These are phyloP conservation scores for Cavia porcellus DNA, from an alignment of 2,113 vertebrate genomes.

Conservation along the genomic window DNA sequence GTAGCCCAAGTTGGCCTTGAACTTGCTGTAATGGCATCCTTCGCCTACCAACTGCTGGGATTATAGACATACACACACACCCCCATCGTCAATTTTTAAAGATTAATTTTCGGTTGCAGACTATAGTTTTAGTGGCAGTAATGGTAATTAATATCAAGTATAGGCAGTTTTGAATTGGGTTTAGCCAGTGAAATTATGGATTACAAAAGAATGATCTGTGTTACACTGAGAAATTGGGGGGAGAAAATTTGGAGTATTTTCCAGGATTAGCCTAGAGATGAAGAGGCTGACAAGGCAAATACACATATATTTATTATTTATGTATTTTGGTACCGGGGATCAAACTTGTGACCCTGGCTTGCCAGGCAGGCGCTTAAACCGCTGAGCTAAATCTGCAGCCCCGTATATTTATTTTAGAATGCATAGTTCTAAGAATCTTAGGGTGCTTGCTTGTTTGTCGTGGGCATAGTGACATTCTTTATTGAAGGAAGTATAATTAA, in stretches of 20 bases:
- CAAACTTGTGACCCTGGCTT: no score
- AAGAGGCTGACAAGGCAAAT: neutral
- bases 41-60: neutral
- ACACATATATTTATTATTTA: neutral
- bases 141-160: neutral
- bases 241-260: conserved; percentile 13
- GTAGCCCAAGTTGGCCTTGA: neutral
- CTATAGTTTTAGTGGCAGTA: neutral
- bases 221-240: neutral
- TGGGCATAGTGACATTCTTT: neutral
- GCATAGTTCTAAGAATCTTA: neutral
- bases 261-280: neutral
- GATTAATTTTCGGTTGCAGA: neutral
- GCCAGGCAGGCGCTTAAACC: no score
- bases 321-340: no score
- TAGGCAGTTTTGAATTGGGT: neutral
- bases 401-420: neutral
- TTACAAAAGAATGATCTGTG: neutral
- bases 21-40: neutral
- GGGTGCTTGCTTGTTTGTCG: neutral
- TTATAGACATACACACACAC: neutral
- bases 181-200: conserved; percentile 10
- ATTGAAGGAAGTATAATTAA: conserved; percentile 52
- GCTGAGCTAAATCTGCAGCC: no score
- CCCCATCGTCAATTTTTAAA: neutral